Evolutionary conservation across 2,888 invertebrate genomes (phyloP), one percentile per base, ranked within the genome.

Genomic region (Erebia ligea): DNA sequence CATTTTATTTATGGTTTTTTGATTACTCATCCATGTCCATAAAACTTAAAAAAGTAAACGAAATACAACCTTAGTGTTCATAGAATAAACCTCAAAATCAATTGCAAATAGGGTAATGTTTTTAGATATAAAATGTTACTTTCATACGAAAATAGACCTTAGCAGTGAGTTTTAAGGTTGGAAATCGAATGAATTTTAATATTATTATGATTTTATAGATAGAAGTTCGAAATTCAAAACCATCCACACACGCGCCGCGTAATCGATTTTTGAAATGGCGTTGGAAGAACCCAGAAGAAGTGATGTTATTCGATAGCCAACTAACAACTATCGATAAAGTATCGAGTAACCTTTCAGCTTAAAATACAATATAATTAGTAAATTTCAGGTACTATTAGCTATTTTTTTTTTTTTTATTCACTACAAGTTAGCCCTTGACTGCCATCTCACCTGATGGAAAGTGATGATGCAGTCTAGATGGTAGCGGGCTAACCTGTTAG

Each of bases 191-290:
- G 58, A 11, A 13, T 58, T 58, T 13, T 34, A 59, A 3, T 50
- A 66, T 69, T 42, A 69, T 67, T 72, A 58, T 67, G 68, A 72
- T 70, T 69, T 69, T 75, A 68, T 74, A 70, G 70, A 69, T 74
- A 71, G 70, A 72, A 75, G 75, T 78, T 78, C 74, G 75, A 78
- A 79, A 76, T 78, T 76, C 89, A 88, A 89, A 90, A 90, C 86
- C 81, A 82, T 85, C 77, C 87, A 90, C 88, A 90, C 89, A 88
- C 90, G 87, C 87, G 89, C 85, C 84, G 82, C 78, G 83, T 86
- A 88, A 91, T 91, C 91, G 91, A 91, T 91, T 91, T 91, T 91
- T 84, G 89, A 91, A 88, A 88, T 81, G 83, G 81, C 83, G 83
- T 77, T 78, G 79, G 57, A 50, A 11, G 34, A 34, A 34, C 34